Conservation (phyloP, 2,797 vertebrate genomes). For the Heteromormyrus szaboi region DNA sequence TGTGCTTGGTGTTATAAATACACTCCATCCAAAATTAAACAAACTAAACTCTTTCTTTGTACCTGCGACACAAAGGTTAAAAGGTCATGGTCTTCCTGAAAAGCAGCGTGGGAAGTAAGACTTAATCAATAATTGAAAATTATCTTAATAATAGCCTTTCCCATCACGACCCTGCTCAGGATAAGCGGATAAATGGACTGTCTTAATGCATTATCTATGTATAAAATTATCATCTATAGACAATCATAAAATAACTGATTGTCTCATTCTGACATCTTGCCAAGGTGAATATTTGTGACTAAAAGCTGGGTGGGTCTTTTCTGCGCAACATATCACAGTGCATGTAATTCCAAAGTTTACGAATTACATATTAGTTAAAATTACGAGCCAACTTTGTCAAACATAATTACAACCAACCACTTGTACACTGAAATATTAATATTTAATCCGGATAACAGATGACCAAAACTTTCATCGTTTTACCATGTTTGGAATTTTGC, state of each 20-base stretch:
- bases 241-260: not conserved
- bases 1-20: not conserved
- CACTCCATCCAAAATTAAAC: not conserved
- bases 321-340: not conserved
- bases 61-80: not conserved
- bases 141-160: not conserved
- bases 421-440: not conserved
- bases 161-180: not conserved
- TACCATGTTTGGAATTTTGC: not conserved
- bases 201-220: not conserved
- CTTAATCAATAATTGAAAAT: not conserved
- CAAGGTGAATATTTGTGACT: not conserved
- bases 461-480: not conserved
- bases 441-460: not conserved
- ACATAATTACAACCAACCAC: not conserved
- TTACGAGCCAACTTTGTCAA: not conserved
- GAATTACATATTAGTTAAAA: not conserved
- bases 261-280: not conserved
- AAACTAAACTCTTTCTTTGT: not conserved
- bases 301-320: not conserved
- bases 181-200: not conserved
- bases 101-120: not conserved
- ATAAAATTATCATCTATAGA: not conserved
- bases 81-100: not conserved
- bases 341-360: not conserved